Conservation (phyloP, 2,888 invertebrate genomes). For the Eristalis intricaria region DNA sequence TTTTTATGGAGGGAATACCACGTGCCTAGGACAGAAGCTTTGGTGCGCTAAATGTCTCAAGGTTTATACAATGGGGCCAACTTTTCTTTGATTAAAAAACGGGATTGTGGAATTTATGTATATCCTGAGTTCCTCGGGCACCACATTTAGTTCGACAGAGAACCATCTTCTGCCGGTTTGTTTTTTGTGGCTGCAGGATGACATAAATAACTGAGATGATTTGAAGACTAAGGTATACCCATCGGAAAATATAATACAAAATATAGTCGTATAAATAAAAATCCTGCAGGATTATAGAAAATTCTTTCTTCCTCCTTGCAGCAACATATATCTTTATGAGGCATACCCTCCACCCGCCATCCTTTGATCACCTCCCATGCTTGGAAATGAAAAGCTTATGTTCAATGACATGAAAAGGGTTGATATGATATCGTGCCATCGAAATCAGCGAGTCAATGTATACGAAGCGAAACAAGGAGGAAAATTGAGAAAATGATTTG, state of each 20-base stretch:
- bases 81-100: neutral
- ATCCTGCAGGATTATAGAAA: slow-evolving; percentile 3
- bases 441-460: slow-evolving; percentile 38
- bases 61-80: neutral
- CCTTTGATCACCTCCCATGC: neutral
- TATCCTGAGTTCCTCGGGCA: neutral
- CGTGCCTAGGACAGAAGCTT: neutral
- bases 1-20: neutral
- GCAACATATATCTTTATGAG: neutral
- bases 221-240: neutral
- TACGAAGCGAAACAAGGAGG: slow-evolving; percentile 42
- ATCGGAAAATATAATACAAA: neutral
- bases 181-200: neutral
- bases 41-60: neutral
- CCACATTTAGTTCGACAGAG: neutral
- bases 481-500: slow-evolving; percentile 54
- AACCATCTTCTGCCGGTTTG: neutral
- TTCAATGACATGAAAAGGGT: slow-evolving; percentile 69
- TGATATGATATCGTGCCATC: slow-evolving; percentile 36
- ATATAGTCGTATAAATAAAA: neutral
- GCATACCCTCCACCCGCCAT: neutral
- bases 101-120: neutral
- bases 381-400: slow-evolving; percentile 48
- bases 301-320: neutral
- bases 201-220: neutral